These are phyloP conservation scores for Tuberolachnus salignus DNA, from an alignment of 2,888 invertebrate genomes.

Conservation along the genomic window DNA sequence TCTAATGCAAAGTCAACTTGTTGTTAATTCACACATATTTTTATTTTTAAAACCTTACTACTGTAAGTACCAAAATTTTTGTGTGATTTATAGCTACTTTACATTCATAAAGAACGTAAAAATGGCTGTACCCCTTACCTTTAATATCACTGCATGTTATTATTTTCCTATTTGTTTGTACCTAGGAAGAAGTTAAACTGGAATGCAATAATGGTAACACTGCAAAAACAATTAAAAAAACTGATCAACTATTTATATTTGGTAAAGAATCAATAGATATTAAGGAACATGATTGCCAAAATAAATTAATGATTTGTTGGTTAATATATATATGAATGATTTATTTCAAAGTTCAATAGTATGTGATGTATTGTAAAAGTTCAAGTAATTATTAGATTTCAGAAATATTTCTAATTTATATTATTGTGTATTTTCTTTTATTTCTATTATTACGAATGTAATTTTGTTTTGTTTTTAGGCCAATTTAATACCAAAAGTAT, in stretches of 20 bases:
- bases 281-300: neutral
- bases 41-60: too few species aligned
- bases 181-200: constrained; percentile 17
- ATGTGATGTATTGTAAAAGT: neutral
- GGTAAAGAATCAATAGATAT: neutral
- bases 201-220: neutral
- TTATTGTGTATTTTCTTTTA: neutral
- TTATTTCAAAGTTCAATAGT: neutral
- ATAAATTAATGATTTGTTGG: constrained; percentile 16
- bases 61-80: too few species aligned
- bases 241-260: neutral
- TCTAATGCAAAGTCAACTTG: too few species aligned
- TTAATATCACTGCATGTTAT: too few species aligned
- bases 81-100: too few species aligned
- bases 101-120: too few species aligned
- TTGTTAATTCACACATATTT: too few species aligned
- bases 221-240: neutral
- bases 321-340: neutral
- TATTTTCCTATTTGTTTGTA: neutral
- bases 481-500: neutral
- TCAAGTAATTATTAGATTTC: neutral
- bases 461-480: constrained; percentile 3
- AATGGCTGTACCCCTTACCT: too few species aligned
- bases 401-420: neutral
- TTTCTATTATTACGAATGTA: neutral